Conservation (phyloP, 2,797 vertebrate genomes). For the Tangara arthus region DNA sequence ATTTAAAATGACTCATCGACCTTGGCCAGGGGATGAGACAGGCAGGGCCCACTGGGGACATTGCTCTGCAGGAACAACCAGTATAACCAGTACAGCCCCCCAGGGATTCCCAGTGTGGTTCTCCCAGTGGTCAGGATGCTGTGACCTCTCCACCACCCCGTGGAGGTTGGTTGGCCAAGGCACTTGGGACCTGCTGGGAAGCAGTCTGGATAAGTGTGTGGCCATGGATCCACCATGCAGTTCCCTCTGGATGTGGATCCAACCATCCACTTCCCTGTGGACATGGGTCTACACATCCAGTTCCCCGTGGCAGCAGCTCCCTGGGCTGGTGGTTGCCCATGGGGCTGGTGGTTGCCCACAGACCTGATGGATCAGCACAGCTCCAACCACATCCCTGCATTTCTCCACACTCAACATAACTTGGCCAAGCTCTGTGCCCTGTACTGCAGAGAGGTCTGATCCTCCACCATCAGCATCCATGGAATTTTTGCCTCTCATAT, state of each 20-base stretch:
- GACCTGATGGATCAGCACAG: rapidly evolving
- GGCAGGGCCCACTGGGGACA: not conserved
- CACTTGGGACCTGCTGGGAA: not conserved
- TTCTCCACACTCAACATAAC: rapidly evolving
- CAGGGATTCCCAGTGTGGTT: not conserved
- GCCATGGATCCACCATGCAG: not conserved
- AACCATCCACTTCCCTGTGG: not conserved
- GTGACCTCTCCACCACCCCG: not conserved
- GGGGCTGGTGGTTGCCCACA: not conserved
- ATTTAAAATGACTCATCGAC: not conserved
- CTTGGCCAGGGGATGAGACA: not conserved
- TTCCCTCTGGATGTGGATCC: not conserved
- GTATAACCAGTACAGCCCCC: not conserved
- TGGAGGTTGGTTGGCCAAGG: rapidly evolving
- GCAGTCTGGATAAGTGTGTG: rapidly evolving
- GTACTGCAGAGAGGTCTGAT: not conserved
- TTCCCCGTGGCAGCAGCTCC: not conserved
- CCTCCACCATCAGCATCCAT: rapidly evolving
- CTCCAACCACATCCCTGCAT: rapidly evolving
- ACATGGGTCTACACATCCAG: not conserved
- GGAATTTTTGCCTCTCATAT: not conserved
- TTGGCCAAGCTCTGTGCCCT: not conserved
- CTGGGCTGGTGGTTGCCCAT: not conserved
- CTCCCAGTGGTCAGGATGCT: not conserved
- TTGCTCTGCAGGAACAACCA: not conserved